A percentile compares a stretch with the other conserved stretches of the same genome.
phyloP scores from a whole-genome alignment of 2,797 vertebrate genomes.

The Melanotaenia boesemani region DNA sequence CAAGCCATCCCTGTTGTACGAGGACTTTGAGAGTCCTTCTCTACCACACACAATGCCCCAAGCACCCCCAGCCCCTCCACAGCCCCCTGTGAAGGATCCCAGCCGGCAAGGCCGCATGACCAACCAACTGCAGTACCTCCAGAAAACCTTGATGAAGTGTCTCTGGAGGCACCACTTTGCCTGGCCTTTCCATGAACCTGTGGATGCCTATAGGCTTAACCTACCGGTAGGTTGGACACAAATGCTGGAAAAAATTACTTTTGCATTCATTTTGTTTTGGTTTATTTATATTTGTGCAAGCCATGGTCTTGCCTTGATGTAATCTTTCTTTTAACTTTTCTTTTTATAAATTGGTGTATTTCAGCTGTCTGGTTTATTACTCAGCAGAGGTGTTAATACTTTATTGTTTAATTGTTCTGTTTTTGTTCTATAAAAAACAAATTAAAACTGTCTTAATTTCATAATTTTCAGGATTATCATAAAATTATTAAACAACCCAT shows the following conservation, averaged over 20 bases:
- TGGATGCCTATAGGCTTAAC: slow-evolving; percentile 90
- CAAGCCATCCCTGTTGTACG: slow-evolving; percentile 93
- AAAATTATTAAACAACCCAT: slow-evolving; percentile 98
- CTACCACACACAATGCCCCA: slow-evolving; percentile 81
- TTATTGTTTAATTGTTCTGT: background rate
- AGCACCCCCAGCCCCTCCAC: slow-evolving; percentile 67
- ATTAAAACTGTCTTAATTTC: background rate
- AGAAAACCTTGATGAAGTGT: slow-evolving; percentile 91
- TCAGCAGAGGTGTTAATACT: no score
- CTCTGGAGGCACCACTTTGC: slow-evolving; percentile 96
- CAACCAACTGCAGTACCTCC: slow-evolving; percentile 94
- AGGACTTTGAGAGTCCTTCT: slow-evolving; percentile 94
- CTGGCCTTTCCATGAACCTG: slow-evolving; percentile 94
- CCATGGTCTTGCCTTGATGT: background rate
- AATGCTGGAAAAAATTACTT: background rate
- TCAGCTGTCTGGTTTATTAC: no score
- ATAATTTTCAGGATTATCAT: slow-evolving; percentile 89
- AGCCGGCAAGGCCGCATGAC: slow-evolving; percentile 88
- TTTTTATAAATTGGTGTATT: background rate
- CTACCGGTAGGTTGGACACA: slow-evolving; percentile 84
- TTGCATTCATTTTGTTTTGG: background rate
- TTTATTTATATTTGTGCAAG: slow-evolving; percentile 8
- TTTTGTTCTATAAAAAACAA: background rate
- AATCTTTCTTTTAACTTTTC: background rate
- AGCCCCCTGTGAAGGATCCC: slow-evolving; percentile 88